phyloP scores from a whole-genome alignment of 2,113 vertebrate genomes.

The Paralichthys olivaceus region DNA sequence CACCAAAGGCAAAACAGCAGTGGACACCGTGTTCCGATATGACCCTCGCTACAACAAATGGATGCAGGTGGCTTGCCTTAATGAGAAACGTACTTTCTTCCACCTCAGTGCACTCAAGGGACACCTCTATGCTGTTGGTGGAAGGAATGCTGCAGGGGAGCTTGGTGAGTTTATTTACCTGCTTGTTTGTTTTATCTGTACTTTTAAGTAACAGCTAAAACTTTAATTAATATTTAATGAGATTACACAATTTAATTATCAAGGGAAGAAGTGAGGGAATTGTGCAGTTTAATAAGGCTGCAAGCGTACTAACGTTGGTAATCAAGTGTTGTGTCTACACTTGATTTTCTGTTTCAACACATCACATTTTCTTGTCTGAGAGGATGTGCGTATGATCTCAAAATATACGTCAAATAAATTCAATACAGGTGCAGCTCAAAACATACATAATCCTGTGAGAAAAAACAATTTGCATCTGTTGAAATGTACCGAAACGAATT shows the following conservation, averaged over 20 bases:
- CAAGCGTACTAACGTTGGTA: constrained; percentile 8
- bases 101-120: constrained; percentile 99
- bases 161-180: constrained; percentile 84
- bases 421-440: no score
- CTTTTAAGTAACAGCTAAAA: constrained; percentile 35
- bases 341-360: background rate
- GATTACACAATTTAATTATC: constrained; percentile 31
- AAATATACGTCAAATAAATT: no score
- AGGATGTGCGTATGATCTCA: background rate
- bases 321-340: constrained; percentile 15
- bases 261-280: background rate
- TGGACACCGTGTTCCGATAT: constrained; percentile 97
- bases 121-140: constrained; percentile 96
- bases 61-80: constrained; percentile 98
- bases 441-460: background rate
- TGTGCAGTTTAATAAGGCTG: constrained; percentile 25
- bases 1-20: constrained; percentile 98
- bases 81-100: constrained; percentile 99
- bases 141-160: constrained; percentile 95
- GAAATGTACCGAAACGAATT: background rate
- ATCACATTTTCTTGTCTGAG: background rate
- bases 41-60: constrained; percentile 98
- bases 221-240: constrained; percentile 50
- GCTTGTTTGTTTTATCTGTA: constrained; percentile 17
- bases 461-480: background rate